A percentile compares a stretch with the other conserved stretches of the same genome.
Evolutionary conservation across 2,113 vertebrate genomes (phyloP).

Genomic region (Micromys minutus): DNA sequence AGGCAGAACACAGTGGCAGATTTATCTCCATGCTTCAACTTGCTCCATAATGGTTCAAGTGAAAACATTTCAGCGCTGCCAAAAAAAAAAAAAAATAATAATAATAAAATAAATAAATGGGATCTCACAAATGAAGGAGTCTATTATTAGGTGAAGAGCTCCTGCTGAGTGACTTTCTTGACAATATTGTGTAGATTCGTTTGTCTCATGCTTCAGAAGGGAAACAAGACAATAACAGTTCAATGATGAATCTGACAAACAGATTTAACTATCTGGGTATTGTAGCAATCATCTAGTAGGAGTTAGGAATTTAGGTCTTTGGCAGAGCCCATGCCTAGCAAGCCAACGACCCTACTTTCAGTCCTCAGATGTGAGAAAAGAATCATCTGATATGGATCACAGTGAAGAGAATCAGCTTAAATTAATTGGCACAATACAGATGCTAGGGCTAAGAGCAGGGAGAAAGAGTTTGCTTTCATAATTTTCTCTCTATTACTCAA

Average conservation of each 20-base stretch:
- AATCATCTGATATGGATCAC: background rate
- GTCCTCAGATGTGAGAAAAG: background rate
- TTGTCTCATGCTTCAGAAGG: background rate
- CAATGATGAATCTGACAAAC: background rate
- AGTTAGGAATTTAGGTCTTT: background rate
- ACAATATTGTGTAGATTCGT: slow-evolving; percentile 64
- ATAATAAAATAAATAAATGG: no score
- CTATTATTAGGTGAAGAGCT: slow-evolving; percentile 72
- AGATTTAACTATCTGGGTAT: background rate
- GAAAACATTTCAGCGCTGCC: slow-evolving; percentile 76
- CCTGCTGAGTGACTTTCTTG: slow-evolving; percentile 72
- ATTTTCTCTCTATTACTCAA: background rate
- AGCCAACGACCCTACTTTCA: no score
- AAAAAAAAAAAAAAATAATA: no score
- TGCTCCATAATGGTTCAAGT: slow-evolving; percentile 65
- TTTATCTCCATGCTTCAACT: slow-evolving; percentile 69
- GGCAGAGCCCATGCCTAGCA: background rate
- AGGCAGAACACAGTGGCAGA: slow-evolving; percentile 71
- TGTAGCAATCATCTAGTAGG: no score
- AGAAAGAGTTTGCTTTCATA: background rate
- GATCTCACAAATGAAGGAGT: slow-evolving; percentile 73
- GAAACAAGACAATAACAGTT: background rate
- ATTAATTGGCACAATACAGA: background rate
- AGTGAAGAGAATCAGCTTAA: background rate
- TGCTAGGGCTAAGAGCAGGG: background rate